A percentile compares a stretch with the other conserved stretches of the same genome.
phyloP scores from a whole-genome alignment of 2,888 invertebrate genomes.

The Pediacus dermestoides region DNA sequence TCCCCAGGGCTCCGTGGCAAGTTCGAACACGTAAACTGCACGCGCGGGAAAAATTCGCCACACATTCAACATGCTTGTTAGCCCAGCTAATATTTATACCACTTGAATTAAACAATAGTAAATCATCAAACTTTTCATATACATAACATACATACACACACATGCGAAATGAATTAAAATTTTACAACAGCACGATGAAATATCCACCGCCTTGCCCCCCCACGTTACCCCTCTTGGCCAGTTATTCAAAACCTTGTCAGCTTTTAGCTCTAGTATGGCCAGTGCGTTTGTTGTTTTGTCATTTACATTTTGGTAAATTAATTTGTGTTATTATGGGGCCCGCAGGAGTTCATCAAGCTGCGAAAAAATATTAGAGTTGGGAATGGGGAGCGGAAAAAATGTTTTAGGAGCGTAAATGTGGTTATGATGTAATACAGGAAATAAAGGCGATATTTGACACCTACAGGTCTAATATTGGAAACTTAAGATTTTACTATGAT shows the following conservation, averaged over 20 bases:
- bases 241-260: slow-evolving; percentile 36
- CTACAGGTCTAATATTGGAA: too few species aligned
- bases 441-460: too few species aligned
- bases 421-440: too few species aligned
- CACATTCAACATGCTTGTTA: slow-evolving; percentile 32
- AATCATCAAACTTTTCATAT: slow-evolving; percentile 44
- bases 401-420: too few species aligned
- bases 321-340: slow-evolving; percentile 27
- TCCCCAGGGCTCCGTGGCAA: slow-evolving; percentile 10
- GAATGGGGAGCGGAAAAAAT: too few species aligned
- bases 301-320: slow-evolving; percentile 39
- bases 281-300: slow-evolving; percentile 36
- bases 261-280: slow-evolving; percentile 25
- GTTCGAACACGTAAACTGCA: slow-evolving; percentile 21
- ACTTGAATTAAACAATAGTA: slow-evolving; percentile 42
- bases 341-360: too few species aligned
- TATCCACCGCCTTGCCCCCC: too few species aligned
- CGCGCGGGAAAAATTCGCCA: slow-evolving; percentile 35
- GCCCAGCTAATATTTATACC: slow-evolving; percentile 30
- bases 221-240: too few species aligned
- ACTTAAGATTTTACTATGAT: too few species aligned
- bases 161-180: slow-evolving; percentile 48
- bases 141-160: too few species aligned
- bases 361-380: too few species aligned
- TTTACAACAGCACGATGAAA: too few species aligned